Evolutionary conservation across 1,140 invertebrate species (phyloP), one percentile per base, ranked within the genome.

Genomic region (Eumaeus atala): DNA sequence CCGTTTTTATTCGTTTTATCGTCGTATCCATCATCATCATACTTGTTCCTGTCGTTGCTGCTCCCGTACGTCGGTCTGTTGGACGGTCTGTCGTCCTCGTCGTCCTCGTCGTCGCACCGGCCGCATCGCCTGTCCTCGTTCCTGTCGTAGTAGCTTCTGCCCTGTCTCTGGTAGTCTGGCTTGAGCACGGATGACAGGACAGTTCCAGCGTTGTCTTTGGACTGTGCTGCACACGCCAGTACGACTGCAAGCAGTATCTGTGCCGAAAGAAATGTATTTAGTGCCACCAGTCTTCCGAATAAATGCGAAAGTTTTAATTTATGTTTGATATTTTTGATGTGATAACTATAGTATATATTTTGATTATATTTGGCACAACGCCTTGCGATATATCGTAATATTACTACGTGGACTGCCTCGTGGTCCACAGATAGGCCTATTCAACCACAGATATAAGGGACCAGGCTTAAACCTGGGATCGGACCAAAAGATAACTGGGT

Each of bases 101-200:
- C 63, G 17, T 55, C 63, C 44, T 57, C 64, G 70, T 54, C 79
- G 53, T 77, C 74, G 51, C 87, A 87, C 54, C 84, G 62, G 5
- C 84, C 84, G 44, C 86, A 87, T 35, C 72, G 64, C 50, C 74
- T 64, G 9, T 79, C 77, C 51, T 80, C 62, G 54, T 79, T 79
- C 53, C 78, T 64, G 48, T 86, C 78, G 34, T 84, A 83, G 58
- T 84, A 84, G 54, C 80, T 84, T 52, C 83, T 69, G 14, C 67
- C 68, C 58, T 76, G 75, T 9, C 83, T 66, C 21, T 51, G 34
- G 9, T 63, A 60, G 8, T 67, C 52, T 36, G 73, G 76, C 14
- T 72, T 74, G 38, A 84, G 51, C 0, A 84, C 70, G 21, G 72
- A 54, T 33, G 82, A 81, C 37, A 84, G 59, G 8, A 81, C 52